phyloP scores from a whole-genome alignment of 2,888 invertebrate genomes.

The Timema podura region DNA sequence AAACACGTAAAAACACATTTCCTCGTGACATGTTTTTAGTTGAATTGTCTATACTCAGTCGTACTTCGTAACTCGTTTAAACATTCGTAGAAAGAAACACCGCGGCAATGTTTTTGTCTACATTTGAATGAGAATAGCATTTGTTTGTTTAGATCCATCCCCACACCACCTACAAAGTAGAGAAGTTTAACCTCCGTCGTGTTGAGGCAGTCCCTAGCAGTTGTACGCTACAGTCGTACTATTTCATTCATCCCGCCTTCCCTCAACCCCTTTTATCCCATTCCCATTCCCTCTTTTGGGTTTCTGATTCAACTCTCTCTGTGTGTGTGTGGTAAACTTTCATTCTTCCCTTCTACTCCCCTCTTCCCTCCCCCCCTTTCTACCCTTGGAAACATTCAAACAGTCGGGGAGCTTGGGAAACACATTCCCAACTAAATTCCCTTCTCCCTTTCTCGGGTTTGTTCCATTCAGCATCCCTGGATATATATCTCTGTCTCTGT shows the following conservation, averaged over 20 bases:
- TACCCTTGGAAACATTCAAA: slow-evolving; percentile 18
- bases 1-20: too few species aligned
- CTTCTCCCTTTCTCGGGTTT: slow-evolving; percentile 1
- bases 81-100: too few species aligned
- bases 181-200: too few species aligned
- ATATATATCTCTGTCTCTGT: too few species aligned
- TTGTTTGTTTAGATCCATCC: too few species aligned
- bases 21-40: too few species aligned
- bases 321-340: not conserved
- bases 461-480: slow-evolving; percentile 11
- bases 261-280: not conserved
- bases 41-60: too few species aligned
- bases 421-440: slow-evolving; percentile 9
- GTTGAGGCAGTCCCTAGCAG: too few species aligned
- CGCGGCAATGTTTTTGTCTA: too few species aligned
- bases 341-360: slow-evolving; percentile 7
- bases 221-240: not conserved
- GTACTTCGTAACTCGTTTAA: too few species aligned
- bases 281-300: not conserved
- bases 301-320: not conserved
- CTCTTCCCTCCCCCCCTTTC: slow-evolving; percentile 10
- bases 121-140: too few species aligned
- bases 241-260: slow-evolving; percentile 14
- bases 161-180: too few species aligned
- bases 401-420: slow-evolving; percentile 17